Evolutionary conservation across 2,797 vertebrate species (phyloP).

Genomic region (Tokudaia tokunoshimensis): DNA sequence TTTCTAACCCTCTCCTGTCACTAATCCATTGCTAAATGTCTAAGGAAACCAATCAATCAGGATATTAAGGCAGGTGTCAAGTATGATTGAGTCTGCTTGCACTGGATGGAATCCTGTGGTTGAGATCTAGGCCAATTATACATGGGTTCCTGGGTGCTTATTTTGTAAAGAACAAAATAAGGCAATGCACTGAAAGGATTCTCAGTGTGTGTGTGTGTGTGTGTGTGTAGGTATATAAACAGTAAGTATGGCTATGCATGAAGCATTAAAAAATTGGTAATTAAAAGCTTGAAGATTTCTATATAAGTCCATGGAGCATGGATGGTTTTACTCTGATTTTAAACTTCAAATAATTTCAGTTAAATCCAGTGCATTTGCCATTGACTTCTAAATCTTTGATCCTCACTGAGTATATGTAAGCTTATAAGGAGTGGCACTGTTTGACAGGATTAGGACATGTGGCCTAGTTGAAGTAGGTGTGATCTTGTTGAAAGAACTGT

Average conservation of each 20-base stretch:
- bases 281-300: not conserved
- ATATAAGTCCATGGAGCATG: not conserved
- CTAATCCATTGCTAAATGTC: slow-evolving; percentile 17
- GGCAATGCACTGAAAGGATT: not conserved
- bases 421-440: not conserved
- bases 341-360: not conserved
- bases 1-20: slow-evolving; percentile 26
- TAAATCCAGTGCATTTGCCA: not conserved
- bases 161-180: not conserved
- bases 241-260: not conserved
- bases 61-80: not conserved
- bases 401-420: not conserved
- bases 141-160: not conserved
- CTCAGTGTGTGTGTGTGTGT: not conserved
- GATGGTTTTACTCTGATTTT: not conserved
- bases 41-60: slow-evolving; percentile 29
- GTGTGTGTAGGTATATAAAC: not conserved
- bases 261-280: not conserved
- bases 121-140: not conserved
- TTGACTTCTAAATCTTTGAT: too few relatives aligned
- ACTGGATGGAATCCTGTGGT: not conserved
- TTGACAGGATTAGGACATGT: not conserved
- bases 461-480: not conserved
- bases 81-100: not conserved
- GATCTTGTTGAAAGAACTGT: not conserved